Evolutionary conservation across 2,797 vertebrate genomes (phyloP).

Genomic region (Coranthus polyacanthus): DNA sequence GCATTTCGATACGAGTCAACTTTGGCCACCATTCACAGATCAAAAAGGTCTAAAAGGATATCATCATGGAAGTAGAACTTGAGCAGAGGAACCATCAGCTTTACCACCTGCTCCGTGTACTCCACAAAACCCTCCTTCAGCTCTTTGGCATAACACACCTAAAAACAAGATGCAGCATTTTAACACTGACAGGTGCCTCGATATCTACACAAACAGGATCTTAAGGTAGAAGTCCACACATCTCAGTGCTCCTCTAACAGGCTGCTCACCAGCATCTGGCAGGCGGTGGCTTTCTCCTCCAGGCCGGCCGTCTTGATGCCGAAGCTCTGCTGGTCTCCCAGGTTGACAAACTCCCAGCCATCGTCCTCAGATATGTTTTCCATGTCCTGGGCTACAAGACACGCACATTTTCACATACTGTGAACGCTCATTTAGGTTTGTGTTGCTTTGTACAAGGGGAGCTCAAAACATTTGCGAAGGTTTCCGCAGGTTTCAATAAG

Average conservation of each 20-base stretch:
- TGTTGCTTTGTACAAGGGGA: too few species aligned
- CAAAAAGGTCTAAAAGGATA: constrained; percentile 87
- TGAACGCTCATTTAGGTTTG: too few species aligned
- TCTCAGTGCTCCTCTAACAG: neutral
- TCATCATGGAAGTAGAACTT: constrained; percentile 99
- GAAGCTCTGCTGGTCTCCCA: constrained; percentile 99
- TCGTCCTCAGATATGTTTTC: constrained; percentile 99
- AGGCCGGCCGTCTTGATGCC: constrained; percentile 98
- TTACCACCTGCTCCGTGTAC: constrained; percentile 98
- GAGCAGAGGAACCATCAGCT: constrained; percentile 97
- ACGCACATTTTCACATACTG: neutral
- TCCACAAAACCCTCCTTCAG: constrained; percentile 98
- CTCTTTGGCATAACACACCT: constrained; percentile 99
- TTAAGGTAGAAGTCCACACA: neutral
- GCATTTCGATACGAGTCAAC: too few species aligned
- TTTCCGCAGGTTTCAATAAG: too few species aligned
- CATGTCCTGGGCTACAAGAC: constrained; percentile 94
- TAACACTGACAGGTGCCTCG: neutral
- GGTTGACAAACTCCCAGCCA: constrained; percentile 98
- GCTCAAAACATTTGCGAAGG: too few species aligned
- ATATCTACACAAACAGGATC: neutral
- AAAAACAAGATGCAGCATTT: constrained; percentile 35
- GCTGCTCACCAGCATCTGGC: constrained; percentile 95
- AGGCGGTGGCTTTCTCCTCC: constrained; percentile 98
- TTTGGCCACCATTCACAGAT: neutral